Conservation (phyloP, 1,140 invertebrate genomes). For the Belonocnema kinseyi region DNA sequence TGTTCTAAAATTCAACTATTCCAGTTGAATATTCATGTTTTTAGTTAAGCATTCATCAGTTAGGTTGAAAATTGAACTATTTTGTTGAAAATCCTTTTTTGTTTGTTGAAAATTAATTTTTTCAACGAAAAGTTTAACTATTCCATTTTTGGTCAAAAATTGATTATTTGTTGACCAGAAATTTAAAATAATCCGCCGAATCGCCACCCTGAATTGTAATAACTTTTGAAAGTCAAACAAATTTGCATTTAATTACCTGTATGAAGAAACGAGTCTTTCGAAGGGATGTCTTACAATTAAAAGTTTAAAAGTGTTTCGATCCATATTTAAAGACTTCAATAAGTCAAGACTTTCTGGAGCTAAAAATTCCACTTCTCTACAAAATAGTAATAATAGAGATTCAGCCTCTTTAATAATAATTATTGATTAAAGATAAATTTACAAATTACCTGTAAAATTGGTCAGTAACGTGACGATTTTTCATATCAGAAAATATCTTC, state of each 20-base stretch:
- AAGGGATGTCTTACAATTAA: constrained; percentile 76
- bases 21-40: no score
- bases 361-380: constrained; percentile 64
- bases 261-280: constrained; percentile 75
- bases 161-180: no score
- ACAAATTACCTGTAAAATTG: constrained; percentile 65
- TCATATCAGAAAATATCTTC: constrained; percentile 68
- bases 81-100: no score
- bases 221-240: constrained; percentile 13
- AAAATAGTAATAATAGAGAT: constrained; percentile 43
- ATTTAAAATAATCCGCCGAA: no score
- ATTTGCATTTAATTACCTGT: constrained; percentile 59
- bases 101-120: no score
- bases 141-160: no score
- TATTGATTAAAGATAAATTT: constrained; percentile 36
- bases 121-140: no score
- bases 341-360: constrained; percentile 41
- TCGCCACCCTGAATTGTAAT: no score
- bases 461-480: constrained; percentile 44
- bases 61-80: no score
- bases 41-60: no score
- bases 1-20: no score
- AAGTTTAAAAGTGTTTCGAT: constrained; percentile 67
- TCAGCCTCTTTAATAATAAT: constrained; percentile 31
- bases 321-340: constrained; percentile 46